phyloP scores from a whole-genome alignment of 1,140 invertebrate species.

The Drosophila elegans region DNA sequence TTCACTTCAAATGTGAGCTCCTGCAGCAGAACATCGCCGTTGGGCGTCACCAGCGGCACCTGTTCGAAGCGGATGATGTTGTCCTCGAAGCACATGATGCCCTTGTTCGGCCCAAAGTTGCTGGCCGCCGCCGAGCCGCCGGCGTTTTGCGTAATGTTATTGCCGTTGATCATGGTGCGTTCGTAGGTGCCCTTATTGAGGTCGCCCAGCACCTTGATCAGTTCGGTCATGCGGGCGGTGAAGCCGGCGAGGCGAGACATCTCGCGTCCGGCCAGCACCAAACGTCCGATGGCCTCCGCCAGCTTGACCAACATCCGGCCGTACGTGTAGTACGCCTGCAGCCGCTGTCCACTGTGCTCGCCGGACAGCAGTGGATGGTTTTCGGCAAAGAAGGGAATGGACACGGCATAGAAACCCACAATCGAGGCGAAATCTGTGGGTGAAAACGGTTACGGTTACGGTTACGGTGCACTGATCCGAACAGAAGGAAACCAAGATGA shows the following conservation, averaged over 20 bases:
- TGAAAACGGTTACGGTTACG: background rate
- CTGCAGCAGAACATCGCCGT: conserved; percentile 96
- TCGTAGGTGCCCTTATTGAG: conserved; percentile 94
- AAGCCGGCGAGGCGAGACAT: conserved; percentile 96
- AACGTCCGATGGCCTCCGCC: conserved; percentile 97
- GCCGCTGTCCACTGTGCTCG: conserved; percentile 88
- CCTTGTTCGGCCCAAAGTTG: conserved; percentile 88
- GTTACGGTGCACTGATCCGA: background rate
- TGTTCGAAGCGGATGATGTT: conserved; percentile 97
- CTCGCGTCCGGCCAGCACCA: conserved; percentile 97
- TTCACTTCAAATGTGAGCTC: conserved; percentile 96
- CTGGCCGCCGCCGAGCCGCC: conserved; percentile 34
- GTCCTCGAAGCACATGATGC: conserved; percentile 93
- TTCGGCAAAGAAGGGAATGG: conserved; percentile 94
- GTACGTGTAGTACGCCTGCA: conserved; percentile 97
- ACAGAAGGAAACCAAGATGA: background rate
- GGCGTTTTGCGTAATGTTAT: conserved; percentile 50
- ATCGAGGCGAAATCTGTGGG: conserved; percentile 94
- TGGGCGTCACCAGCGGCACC: conserved; percentile 98
- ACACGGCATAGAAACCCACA: conserved; percentile 97
- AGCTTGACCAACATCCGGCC: conserved; percentile 98
- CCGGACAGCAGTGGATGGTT: conserved; percentile 88
- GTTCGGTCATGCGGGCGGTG: conserved; percentile 95
- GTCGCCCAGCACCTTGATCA: conserved; percentile 94
- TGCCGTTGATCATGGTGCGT: conserved; percentile 92